Evolutionary conservation across 2,797 vertebrate species (phyloP), one percentile per base, ranked within the genome.

Genomic region (Percopsis omiscomaycus): DNA sequence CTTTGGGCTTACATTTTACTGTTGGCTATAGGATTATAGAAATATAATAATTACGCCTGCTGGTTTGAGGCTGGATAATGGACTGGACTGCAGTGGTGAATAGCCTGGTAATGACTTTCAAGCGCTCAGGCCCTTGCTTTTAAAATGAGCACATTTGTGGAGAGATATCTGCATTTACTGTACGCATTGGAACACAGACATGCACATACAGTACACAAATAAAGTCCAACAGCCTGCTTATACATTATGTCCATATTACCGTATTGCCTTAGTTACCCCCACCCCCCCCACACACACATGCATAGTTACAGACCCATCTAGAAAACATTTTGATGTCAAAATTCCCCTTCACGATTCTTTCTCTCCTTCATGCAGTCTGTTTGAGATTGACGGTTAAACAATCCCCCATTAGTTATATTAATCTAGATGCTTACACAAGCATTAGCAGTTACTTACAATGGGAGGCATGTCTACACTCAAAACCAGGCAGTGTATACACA

Each of bases 371-470:
- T 74, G 75, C 78, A 82, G 80, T 86, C 70, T 81, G 68, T 87
- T 77, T 53, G 54, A 82, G 88, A 90, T 69, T 70, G 84, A 92
- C 90, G 89, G 86, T 89, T 88, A 84, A 77, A 84, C 82, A 88
- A 85, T 88, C 81, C 79, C 75, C 68, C 27, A 72, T 88, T 84
- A 79, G 67, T 90, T 88, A 88, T 89, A 91, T 91, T 88, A 90
- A 92, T 91, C 87, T 22, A 22, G 75, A 70, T 84, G 87, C 92
- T 89, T 90, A 89, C 88, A 89, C 87, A 87, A 86, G 88, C 88
- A 89, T 92, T 92, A 91, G 83, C 89, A 90, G 88, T 88, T 86
- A 83, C 84, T 90, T 83, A 81, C 83, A 89, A 89, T 86, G 84
- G 82, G 71, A 85, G 68, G 65, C 82, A 83, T 88, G 89, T 89